Evolutionary conservation across 2,113 vertebrate genomes (phyloP).

Genomic region (Uropsilus gracilis): DNA sequence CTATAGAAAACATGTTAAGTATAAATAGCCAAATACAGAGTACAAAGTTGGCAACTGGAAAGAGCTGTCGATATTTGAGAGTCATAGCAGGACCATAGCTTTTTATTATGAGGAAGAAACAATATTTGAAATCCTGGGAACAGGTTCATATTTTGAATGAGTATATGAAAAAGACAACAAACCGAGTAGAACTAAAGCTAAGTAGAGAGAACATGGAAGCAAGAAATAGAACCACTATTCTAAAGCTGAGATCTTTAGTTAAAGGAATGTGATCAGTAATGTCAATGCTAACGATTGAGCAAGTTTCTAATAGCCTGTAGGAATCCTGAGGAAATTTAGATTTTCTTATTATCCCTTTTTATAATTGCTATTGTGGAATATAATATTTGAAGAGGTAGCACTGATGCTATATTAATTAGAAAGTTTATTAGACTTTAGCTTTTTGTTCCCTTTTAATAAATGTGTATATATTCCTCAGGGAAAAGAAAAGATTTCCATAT

Average conservation of each 20-base stretch:
- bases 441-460: conserved; percentile 61
- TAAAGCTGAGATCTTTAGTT: neutral
- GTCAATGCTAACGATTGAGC: neutral
- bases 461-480: neutral
- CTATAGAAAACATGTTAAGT: no score
- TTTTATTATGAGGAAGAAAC: conserved; percentile 33
- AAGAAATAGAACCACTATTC: neutral
- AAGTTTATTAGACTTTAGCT: neutral
- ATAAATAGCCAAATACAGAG: neutral
- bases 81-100: neutral
- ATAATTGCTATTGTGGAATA: neutral
- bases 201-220: neutral
- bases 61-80: neutral
- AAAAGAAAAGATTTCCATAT: conserved; percentile 54
- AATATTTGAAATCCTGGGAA: conserved; percentile 24
- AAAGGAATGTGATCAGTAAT: neutral
- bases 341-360: conserved; percentile 24
- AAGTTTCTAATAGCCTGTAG: neutral
- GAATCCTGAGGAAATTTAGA: neutral
- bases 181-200: neutral
- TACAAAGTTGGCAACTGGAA: neutral
- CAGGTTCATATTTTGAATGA: conserved; percentile 31
- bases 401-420: conserved; percentile 51
- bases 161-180: conserved; percentile 18
- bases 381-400: conserved; percentile 38